Percentiles rank a stretch among this genome's conserved stretches.
Evolutionary conservation across 2,113 vertebrate species (phyloP).

Genomic region (Thinocorus orbignyianus): DNA sequence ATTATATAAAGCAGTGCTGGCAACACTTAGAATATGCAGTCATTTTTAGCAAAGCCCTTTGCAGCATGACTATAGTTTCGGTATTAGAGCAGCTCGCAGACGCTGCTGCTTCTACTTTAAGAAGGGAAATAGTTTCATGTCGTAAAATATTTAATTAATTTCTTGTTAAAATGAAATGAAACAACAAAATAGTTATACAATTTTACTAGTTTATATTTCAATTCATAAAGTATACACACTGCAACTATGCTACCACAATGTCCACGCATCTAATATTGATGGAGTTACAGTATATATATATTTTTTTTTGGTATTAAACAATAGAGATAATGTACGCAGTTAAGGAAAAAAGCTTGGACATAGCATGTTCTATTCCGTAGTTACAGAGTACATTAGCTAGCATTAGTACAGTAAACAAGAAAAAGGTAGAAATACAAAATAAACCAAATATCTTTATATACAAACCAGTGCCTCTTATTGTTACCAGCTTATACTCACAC

Average conservation of each 20-base stretch:
- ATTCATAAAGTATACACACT: slow-evolving; percentile 91
- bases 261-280: slow-evolving; percentile 88
- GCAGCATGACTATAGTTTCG: background rate
- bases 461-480: slow-evolving; percentile 87
- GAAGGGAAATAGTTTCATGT: slow-evolving; percentile 39
- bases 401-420: slow-evolving; percentile 86
- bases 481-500: slow-evolving; percentile 74
- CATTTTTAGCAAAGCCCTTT: slow-evolving; percentile 64
- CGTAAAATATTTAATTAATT: slow-evolving; percentile 76
- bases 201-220: slow-evolving; percentile 92
- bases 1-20: slow-evolving; percentile 40
- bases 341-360: slow-evolving; percentile 74
- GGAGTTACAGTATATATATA: slow-evolving; percentile 80
- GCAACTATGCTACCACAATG: slow-evolving; percentile 92
- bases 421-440: slow-evolving; percentile 85
- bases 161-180: slow-evolving; percentile 74
- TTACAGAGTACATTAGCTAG: slow-evolving; percentile 85
- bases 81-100: slow-evolving; percentile 3
- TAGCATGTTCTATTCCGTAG: slow-evolving; percentile 71
- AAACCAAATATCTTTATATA: slow-evolving; percentile 86
- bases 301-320: slow-evolving; percentile 82
- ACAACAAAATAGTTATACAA: slow-evolving; percentile 74
- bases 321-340: slow-evolving; percentile 84
- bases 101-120: slow-evolving; percentile 20
- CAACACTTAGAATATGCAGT: slow-evolving; percentile 22